Evolutionary conservation across 1,140 invertebrate genomes (phyloP), one percentile per base, ranked within the genome.

Genomic region (Nephila pilipes): DNA sequence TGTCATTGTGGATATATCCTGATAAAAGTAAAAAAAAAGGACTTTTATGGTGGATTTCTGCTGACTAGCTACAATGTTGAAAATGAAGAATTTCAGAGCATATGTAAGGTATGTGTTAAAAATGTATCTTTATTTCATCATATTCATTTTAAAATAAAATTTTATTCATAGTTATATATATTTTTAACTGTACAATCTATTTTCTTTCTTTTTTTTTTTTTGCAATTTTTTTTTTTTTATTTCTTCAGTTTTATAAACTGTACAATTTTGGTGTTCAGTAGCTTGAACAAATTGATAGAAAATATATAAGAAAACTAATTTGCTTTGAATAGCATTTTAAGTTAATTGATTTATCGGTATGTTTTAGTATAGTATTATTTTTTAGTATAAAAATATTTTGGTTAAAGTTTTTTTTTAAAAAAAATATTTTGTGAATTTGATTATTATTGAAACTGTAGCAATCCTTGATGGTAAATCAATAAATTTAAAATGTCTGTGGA

Each of bases 11-110:
- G 97, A 0, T 99, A 98, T 96, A 46, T 46, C 12, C 96, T 97
- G 65, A 99, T 99, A 0, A 98, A 98, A 94, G 99, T 99, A 6
- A 99, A 99, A 95, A 96, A 99, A 93, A 98, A 98, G 5, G 99
- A 99, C 10, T 97, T 96, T 54, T 99, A 98, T 96, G 99, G 99
- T 12, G 99, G 99, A 22, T 99, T 99, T 95, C 96, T 99, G 38
- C 96, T 99, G 58, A 99, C 98, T n/a, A 99, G 99, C 95, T 99
- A 99, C 95, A 98, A 99, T 96, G 96, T 97, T 54, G 97, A 98
- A 63, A 97, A 97, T 95, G 99, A 99, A 95, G 97, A 99, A 95
- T 99, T 98, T 96, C 99, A 99, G 95, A 97, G 97, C 87, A 97
- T 99, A 94, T 99, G 98, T 95, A 99, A 99, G 96, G 97, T 98